Base-by-base conservation (phyloP, 2,797 vertebrate genomes). In the Ctenopoma kingsleyae region DNA sequence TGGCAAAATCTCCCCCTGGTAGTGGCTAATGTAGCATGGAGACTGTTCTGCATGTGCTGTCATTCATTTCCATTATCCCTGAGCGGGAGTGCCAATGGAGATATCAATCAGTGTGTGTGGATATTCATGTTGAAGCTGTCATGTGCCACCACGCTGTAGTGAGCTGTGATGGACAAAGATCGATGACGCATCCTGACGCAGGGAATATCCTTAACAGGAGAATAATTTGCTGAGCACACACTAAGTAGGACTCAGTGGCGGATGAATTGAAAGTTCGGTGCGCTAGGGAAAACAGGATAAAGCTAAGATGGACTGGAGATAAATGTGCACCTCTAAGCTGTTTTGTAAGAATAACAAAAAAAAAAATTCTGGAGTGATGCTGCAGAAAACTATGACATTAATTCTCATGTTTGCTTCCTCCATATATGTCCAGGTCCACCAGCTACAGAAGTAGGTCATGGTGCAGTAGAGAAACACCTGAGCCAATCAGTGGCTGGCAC, bases 21-120 rank as follows among this genome's bases (percentile, higher is more conserved):
- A 30, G 70, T 1, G 64, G 64, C 77, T 86, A 85, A 91, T 90
- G 87, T 88, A 80, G 86, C 88, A 81, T 76, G 79, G 54, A 80
- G 76, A 68, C 56, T 7, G 38, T 19, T 57, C 41, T 64, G 78
- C 56, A 19, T 4, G 48, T 49, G 64, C 82, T 65, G 78, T 83
- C 89, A 89, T 87, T 91, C 84, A 85, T 90, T 89, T 84, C 81
- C 76, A 87, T 91, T 86, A 84, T 73, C 49, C 61, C 79, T 48
- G 86, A 80, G 77, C 58, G 61, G 64, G 64, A 74, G 57, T 80
- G 83, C 67, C 87, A 62, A 74, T 70, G 67, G 82, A 91, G 83
- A 88, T 83, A 91, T 92, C 88, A 82, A 90, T 92, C 90, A 87
- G 86, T 59, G 35, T 59, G 35, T 15, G 60, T 44, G 65, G 83